Evolutionary conservation across 2,797 vertebrate species (phyloP), one percentile per base, ranked within the genome.

Genomic region (Sebastes umbrosus): DNA sequence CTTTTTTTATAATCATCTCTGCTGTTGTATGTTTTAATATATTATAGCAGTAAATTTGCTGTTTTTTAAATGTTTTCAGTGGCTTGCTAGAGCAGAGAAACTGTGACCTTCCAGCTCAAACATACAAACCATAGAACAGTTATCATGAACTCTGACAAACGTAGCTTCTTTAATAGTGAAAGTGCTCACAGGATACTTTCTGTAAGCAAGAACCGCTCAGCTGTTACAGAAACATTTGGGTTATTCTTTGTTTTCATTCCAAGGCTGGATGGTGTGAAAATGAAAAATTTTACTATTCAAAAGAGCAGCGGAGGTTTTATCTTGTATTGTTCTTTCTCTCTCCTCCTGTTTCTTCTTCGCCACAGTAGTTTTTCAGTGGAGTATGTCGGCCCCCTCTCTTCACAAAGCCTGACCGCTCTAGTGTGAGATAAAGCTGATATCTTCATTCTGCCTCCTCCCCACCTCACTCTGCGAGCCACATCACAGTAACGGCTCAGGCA

Each of bases 361-460:
- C 89, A 84, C 86, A 77, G 79, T 87, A 79, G 85, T 87, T 92
- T 88, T 90, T 92, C 84, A 90, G 85, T 85, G 73, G 87, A 90
- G 88, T 92, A 85, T 86, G 86, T 92, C 87, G 72, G 76, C 70
- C 31, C 55, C 74, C 77, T 86, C 88, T 73, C 74, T 65, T 73
- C 87, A 93, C 79, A 91, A 87, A 94, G 91, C 87, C 93, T 87
- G 87, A 84, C 84, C 84, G 54, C 88, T 94, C 77, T 82, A 82
- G 82, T 90, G 90, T 80, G 85, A 91, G 92, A 93, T 90, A 88
- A 91, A 90, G 86, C 88, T 90, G 91, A 94, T 93, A 34, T 93
- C 92, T 94, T 94, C 88, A 93, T 93, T 88, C 85, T 76, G 83
- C 88, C 85, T 87, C 81, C 43, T 82, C 62, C 77, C 59, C 46